Percentiles rank a stretch among this genome's conserved stretches.
Conservation (phyloP, 2,888 invertebrate genomes). For the Andrena dorsata region DNA sequence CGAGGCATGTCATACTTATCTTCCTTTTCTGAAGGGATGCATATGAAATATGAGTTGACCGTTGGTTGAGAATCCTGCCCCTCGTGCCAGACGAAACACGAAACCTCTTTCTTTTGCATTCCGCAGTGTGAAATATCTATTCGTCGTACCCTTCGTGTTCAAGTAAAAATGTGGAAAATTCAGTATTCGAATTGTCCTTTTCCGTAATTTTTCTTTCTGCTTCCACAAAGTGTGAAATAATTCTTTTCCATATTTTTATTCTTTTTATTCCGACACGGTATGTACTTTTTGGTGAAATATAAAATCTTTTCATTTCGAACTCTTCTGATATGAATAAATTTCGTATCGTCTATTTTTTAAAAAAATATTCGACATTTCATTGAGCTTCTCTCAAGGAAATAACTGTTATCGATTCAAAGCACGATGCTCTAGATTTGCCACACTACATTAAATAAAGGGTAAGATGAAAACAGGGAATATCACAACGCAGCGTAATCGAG, state of each 20-base stretch:
- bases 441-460: too few relatives aligned
- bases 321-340: background rate
- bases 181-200: background rate
- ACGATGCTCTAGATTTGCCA: too few relatives aligned
- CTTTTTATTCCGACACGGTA: too few relatives aligned
- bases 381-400: background rate
- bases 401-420: background rate
- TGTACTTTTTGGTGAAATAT: background rate
- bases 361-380: background rate
- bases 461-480: too few relatives aligned
- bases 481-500: too few relatives aligned
- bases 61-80: conserved; percentile 10
- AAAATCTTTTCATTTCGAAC: background rate
- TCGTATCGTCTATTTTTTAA: background rate
- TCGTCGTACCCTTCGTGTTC: background rate
- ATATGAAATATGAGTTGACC: conserved; percentile 3
- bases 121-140: background rate
- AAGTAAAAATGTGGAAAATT: background rate
- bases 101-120: background rate
- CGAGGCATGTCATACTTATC: background rate
- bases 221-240: background rate
- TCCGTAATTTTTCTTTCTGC: background rate
- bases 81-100: background rate
- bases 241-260: background rate
- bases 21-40: background rate